Evolutionary conservation across 2,888 invertebrate genomes (phyloP).

Genomic region (Eretmocerus hayati): DNA sequence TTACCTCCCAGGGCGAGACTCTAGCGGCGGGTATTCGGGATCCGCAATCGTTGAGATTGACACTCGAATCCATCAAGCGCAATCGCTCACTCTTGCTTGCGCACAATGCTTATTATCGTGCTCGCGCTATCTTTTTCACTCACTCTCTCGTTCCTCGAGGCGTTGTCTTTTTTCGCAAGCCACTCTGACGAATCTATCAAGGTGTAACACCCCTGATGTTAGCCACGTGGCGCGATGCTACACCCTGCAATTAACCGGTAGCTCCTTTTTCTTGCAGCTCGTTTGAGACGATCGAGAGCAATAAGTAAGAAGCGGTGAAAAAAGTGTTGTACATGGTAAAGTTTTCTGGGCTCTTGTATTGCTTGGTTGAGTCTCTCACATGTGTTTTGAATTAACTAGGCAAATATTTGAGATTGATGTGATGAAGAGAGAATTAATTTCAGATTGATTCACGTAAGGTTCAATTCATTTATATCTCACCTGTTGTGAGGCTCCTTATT

Average conservation of each 20-base stretch:
- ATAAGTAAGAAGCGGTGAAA: too few relatives aligned
- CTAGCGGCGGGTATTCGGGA: too few relatives aligned
- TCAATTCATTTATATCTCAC: too few relatives aligned
- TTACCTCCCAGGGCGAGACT: too few relatives aligned
- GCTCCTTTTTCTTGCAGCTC: constrained; percentile 16
- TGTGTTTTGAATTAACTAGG: too few relatives aligned
- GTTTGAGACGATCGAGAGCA: background rate
- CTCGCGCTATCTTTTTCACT: constrained; percentile 7
- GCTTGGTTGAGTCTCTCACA: too few relatives aligned
- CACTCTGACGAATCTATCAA: constrained; percentile 42
- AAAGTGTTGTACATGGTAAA: too few relatives aligned
- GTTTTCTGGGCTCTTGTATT: too few relatives aligned
- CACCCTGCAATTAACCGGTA: constrained; percentile 47
- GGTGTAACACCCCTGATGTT: constrained; percentile 27
- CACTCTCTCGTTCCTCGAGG: too few relatives aligned
- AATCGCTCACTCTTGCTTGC: constrained; percentile 1
- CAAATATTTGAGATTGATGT: too few relatives aligned
- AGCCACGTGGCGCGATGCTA: constrained; percentile 30
- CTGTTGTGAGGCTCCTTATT: too few relatives aligned
- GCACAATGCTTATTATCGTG: constrained; percentile 19
- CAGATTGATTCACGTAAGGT: too few relatives aligned
- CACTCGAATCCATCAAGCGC: constrained; percentile 6
- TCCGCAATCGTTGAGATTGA: background rate
- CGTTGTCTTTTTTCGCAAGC: constrained; percentile 15
- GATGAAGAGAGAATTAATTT: background rate